These are phyloP conservation scores for Amia ocellicauda DNA, from an alignment of 2,113 vertebrate species.

Conservation along the genomic window DNA sequence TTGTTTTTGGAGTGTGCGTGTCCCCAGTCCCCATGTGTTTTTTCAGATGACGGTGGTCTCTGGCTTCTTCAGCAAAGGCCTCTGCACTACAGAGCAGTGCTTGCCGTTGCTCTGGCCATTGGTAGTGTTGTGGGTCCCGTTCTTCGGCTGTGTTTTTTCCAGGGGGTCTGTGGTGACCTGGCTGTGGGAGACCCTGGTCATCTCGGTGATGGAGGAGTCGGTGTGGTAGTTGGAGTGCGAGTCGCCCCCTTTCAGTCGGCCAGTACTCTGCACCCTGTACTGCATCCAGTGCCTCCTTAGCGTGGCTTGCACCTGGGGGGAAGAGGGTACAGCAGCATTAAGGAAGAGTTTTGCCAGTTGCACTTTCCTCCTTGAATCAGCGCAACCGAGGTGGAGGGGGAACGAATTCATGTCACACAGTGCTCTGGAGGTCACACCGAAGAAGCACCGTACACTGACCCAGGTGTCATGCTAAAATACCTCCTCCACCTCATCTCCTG, in stretches of 20 bases:
- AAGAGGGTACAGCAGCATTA: not conserved
- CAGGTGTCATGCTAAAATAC: no score
- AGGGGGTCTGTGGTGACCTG: slow-evolving; percentile 13
- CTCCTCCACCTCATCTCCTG: no score
- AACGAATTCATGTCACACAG: no score
- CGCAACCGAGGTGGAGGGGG: no score
- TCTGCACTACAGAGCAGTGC: slow-evolving; percentile 29
- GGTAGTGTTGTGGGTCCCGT: not conserved
- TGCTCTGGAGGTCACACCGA: no score
- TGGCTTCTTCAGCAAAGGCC: slow-evolving; percentile 26
- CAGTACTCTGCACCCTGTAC: slow-evolving; percentile 47
- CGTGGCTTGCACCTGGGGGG: slow-evolving; percentile 59
- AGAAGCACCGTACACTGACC: no score
- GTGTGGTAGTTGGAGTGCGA: slow-evolving; percentile 56
- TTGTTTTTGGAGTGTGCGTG: not conserved
- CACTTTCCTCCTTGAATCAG: not conserved
- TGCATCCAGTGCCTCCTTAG: slow-evolving; percentile 59
- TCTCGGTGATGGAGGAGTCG: slow-evolving; percentile 58
- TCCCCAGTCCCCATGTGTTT: no score
- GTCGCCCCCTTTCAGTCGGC: slow-evolving; percentile 33
- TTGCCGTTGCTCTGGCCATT: slow-evolving; percentile 45
- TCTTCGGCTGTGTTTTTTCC: not conserved
- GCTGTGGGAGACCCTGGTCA: slow-evolving; percentile 47
- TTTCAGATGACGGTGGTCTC: slow-evolving; percentile 51
- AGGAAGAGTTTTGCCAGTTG: not conserved